Base-by-base conservation (phyloP, 2,888 invertebrate genomes). In the Pyrocoelia pectoralis region DNA sequence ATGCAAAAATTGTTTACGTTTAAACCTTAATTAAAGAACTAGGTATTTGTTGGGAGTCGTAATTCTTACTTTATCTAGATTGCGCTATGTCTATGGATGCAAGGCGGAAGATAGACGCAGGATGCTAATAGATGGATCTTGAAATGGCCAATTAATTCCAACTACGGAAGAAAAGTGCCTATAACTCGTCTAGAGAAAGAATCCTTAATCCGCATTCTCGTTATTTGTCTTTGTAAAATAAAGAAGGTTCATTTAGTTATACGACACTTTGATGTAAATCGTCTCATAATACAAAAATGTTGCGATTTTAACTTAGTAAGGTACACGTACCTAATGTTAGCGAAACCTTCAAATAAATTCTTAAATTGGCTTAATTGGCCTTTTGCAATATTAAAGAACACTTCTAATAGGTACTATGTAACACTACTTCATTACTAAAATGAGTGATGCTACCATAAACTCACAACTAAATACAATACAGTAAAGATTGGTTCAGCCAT, bases 111-210 rank as follows among this genome's bases (percentile, higher is more conserved):
- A 67, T 67, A 67, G 64, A 67, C 61, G 67, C 64, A 61, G 69
- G 67, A 70, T 69, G 70, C 70, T 72, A 73, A 73, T 73, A 70
- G 72, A 73, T 73, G 72, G 69, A 67, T 65, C 65, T 64, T 64
- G 69, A 68, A 73, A 73, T 73, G 72, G 73, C 72, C 72, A 72
- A 73, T 73, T 73, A 73, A 73, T 73, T 72, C 72, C 67, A 69
- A 72, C 72, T 69, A 70, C 69, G 69, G 71, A 72, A 71, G 73
- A 71, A 24, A 72, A 73, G 72, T 74, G 74, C 73, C 73, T 73
- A 74, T 73, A 73, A 74, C 72, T 73, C 73, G 74, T 72, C 72
- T 69, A 56, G 65, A 68, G 71, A 72, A 73, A 73, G 72, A 73
- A 72, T 73, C 70, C 72, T 73, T 74, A 74, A 74, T 74, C 73